phyloP scores from a whole-genome alignment of 2,113 vertebrate genomes.

The Oreochromis tanganicae region DNA sequence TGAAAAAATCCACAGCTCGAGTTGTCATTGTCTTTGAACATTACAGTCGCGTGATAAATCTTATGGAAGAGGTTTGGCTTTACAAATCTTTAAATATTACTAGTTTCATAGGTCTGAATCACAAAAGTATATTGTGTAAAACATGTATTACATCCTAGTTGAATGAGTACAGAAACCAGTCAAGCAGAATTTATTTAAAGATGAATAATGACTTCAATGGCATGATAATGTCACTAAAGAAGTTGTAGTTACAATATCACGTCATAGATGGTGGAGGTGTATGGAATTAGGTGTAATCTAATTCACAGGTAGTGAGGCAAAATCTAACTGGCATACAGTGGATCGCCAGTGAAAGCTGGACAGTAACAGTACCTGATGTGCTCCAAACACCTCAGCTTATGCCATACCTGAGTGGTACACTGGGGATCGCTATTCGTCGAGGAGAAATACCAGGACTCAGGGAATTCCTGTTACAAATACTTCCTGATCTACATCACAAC shows the following conservation, averaged over 20 bases:
- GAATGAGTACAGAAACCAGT: background rate
- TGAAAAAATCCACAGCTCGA: conserved; percentile 31
- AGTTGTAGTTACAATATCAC: background rate
- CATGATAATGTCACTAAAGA: background rate
- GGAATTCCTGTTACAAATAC: conserved; percentile 17
- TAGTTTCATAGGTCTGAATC: background rate
- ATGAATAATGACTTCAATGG: background rate
- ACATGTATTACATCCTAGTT: background rate
- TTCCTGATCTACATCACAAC: background rate
- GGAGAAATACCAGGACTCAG: conserved; percentile 51
- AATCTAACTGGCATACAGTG: conserved; percentile 67
- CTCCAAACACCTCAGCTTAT: conserved; percentile 36
- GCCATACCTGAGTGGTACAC: conserved; percentile 37
- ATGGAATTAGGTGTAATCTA: background rate
- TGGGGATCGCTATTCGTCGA: conserved; percentile 58
- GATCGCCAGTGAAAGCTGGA: conserved; percentile 58
- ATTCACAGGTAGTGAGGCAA: conserved; percentile 40
- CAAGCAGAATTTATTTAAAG: background rate
- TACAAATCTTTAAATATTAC: background rate
- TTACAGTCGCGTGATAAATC: conserved; percentile 30
- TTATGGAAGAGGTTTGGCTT: background rate
- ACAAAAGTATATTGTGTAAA: background rate
- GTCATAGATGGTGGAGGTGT: too few relatives aligned
- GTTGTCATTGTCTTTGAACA: conserved; percentile 48
- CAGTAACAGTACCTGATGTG: background rate